Evolutionary conservation across 2,797 vertebrate species (phyloP), one percentile per base, ranked within the genome.

Genomic region (Chrysocyon brachyurus): DNA sequence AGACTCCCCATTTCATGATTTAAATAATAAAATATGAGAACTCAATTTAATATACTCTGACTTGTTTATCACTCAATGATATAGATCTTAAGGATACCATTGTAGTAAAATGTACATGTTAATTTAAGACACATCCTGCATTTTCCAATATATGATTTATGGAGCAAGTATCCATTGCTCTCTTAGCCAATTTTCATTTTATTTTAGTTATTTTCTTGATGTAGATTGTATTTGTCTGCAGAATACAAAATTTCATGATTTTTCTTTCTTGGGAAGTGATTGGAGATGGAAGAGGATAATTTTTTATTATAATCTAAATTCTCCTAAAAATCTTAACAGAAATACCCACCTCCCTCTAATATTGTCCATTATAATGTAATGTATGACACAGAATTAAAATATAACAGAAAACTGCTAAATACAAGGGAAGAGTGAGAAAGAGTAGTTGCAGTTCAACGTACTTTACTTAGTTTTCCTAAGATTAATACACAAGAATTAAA

Each of bases 241-340:
- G 70, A 88, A 68, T 31, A 49, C 5, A 77, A 66, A 94, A 17
- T 70, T 72, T 10, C 6, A 78, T 84, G 7, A 21, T 52, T 79
- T 79, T 85, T 90, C 21, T 88, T 64, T 26, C 63, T 40, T 78
- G 46, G 54, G 57, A 85, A 88, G 21, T 78, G 70, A 46, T 31
- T 87, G 22, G 78, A 66, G 17, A 83, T 63, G 36, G 12, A 0
- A 19, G 28, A 77, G 33, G 87, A 33, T 17, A 4, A 0, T 46
- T 56, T 91, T 88, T 93, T 4, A 70, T 94, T 54, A 91, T 28
- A 6, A 3, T 90, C 24, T 84, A 68, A 93, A 95, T 79, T 19
- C 15, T 33, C 11, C 12, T 54, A 54, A 81, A 82, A 91, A 70
- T 17, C 9, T 40, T 17, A 66, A 36, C 2, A 70, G 56, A 88